Evolutionary conservation across 2,888 invertebrate species (phyloP).

Genomic region (Opisthograptis luteolata): DNA sequence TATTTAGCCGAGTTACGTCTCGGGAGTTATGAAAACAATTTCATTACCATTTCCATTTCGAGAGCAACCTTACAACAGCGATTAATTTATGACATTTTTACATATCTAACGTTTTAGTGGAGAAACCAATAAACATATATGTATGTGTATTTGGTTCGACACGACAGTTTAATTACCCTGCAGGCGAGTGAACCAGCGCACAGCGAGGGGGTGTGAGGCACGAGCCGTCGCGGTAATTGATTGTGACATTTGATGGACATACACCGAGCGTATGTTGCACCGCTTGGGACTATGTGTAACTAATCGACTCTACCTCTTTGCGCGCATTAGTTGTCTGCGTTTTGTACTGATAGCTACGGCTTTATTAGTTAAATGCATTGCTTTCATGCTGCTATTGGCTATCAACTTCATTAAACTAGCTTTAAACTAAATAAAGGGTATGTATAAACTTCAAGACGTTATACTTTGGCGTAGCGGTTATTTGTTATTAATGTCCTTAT

Average conservation of each 20-base stretch:
- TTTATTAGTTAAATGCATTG: slow-evolving; percentile 20
- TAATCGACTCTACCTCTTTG: slow-evolving; percentile 36
- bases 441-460: slow-evolving; percentile 5
- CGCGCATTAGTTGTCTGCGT: slow-evolving; percentile 16
- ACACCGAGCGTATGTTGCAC: slow-evolving; percentile 63
- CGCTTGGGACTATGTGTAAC: slow-evolving; percentile 57
- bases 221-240: slow-evolving; percentile 70
- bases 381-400: slow-evolving; percentile 6
- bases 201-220: slow-evolving; percentile 43
- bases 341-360: slow-evolving; percentile 11
- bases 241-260: slow-evolving; percentile 80
- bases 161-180: slow-evolving; percentile 63
- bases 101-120: slow-evolving; percentile 22
- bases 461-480: slow-evolving; percentile 15
- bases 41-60: slow-evolving; percentile 60
- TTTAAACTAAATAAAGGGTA: background rate
- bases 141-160: slow-evolving; percentile 38
- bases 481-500: slow-evolving; percentile 19
- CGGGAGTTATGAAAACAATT: slow-evolving; percentile 69
- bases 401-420: background rate
- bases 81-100: slow-evolving; percentile 26
- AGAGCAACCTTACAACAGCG: slow-evolving; percentile 47
- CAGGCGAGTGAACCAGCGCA: slow-evolving; percentile 43
- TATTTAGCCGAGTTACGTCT: slow-evolving; percentile 67
- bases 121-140: slow-evolving; percentile 34